A percentile compares a stretch with the other conserved stretches of the same genome.
These are phyloP conservation scores for Herpetotheres cachinnans DNA, from an alignment of 2,113 vertebrate genomes.

Conservation along the genomic window DNA sequence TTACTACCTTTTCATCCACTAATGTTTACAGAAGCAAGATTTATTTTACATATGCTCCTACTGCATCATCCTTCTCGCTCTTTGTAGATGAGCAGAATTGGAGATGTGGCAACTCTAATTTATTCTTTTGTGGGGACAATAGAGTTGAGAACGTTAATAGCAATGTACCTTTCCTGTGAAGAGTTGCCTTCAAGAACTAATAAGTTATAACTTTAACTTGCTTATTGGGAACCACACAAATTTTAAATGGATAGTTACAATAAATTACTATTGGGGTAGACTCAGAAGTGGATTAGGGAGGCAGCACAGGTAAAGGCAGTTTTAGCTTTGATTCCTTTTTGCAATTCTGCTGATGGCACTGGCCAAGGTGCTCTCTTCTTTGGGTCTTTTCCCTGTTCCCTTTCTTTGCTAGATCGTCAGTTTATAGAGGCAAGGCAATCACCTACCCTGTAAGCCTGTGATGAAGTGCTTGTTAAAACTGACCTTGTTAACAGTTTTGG, in stretches of 20 bases:
- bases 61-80: background rate
- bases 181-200: background rate
- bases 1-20: background rate
- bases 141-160: background rate
- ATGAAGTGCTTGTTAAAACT: background rate
- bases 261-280: background rate
- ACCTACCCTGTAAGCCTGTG: background rate
- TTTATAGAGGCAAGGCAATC: background rate
- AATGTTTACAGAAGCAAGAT: background rate
- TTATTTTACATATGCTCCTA: background rate
- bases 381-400: background rate
- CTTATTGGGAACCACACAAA: background rate
- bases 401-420: background rate
- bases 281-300: background rate
- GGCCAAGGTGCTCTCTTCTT: background rate
- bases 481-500: background rate
- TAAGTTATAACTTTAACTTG: background rate
- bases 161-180: background rate
- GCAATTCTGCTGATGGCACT: background rate
- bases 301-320: background rate
- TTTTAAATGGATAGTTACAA: background rate
- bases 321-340: background rate
- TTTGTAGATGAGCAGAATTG: background rate
- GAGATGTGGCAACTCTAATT: background rate
- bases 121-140: background rate